A percentile compares a stretch with the other conserved stretches of the same genome.
These are phyloP conservation scores for Ctenosaura bakeri DNA, from an alignment of 2,797 vertebrate species.

Conservation along the genomic window DNA sequence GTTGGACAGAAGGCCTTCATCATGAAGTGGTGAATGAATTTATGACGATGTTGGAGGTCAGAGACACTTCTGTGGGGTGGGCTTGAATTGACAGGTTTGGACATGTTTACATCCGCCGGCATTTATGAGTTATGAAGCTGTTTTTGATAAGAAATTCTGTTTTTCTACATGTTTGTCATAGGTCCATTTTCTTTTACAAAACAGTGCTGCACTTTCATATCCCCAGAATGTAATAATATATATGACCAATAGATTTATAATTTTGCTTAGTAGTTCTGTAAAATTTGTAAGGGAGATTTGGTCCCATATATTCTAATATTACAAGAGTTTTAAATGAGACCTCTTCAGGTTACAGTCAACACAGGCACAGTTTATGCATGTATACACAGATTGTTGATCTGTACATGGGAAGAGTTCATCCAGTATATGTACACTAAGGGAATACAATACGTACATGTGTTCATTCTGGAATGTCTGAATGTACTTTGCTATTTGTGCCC, in stretches of 20 bases:
- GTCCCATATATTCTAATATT: background rate
- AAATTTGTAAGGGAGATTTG: background rate
- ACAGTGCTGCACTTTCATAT: background rate
- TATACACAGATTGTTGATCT: too few relatives aligned
- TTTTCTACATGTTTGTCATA: background rate
- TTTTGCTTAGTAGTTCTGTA: background rate
- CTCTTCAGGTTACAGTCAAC: too few relatives aligned
- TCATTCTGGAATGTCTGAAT: too few relatives aligned
- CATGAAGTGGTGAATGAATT: background rate
- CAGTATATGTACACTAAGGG: too few relatives aligned
- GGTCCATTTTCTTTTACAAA: background rate
- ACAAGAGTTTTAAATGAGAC: background rate
- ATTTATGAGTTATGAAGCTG: background rate
- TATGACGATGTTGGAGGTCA: too few relatives aligned
- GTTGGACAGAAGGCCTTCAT: background rate
- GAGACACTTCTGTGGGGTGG: background rate
- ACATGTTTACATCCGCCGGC: constrained; percentile 19
- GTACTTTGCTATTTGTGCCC: too few relatives aligned
- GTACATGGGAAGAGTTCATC: too few relatives aligned
- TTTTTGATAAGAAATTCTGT: background rate
- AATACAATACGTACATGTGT: too few relatives aligned
- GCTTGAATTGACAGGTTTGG: constrained; percentile 28
- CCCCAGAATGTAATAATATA: background rate
- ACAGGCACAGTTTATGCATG: too few relatives aligned
- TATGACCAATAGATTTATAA: background rate